Base-by-base conservation (phyloP, 2,113 vertebrate genomes). In the Ramphastos sulfuratus region DNA sequence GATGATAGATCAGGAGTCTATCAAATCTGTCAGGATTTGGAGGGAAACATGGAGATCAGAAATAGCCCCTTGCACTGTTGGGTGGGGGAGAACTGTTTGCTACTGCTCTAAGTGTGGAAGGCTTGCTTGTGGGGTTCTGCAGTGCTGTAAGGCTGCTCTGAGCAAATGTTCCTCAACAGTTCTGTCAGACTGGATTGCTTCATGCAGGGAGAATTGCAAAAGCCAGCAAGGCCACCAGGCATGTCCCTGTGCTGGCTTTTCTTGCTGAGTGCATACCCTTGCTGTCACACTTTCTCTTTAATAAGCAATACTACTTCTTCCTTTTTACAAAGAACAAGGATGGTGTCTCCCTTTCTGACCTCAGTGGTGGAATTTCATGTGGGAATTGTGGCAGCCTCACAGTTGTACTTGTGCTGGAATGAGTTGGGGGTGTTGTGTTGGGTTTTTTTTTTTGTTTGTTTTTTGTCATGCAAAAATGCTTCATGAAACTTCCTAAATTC, bases 161-260 rank as follows among this genome's bases (percentile, higher is more conserved):
- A 75, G 17, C 37, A 56, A 82, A 61, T 5, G 30, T 39, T 74
- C 69, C 35, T 3, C 2, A 71, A 35, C 21, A 46, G 31, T 21
- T 87, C 66, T 93, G 80, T 82, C 77, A 77, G 52, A 12, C 72
- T 63, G 67, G 73, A 82, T 85, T 56, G 28, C 58, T 85, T 10
- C 71, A 1, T 1, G 0, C 61, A 28, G 39, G 69, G 39, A 69
- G 59, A 80, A 30, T 12, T 93, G 31, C 33, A 24, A 46, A 90
- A 73, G 52, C 64, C 54, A 35, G 17, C 46, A 39, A 80, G 75
- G 69, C 64, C 67, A 94, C 27, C 52, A 54, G 56, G 69, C 64
- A 9, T 3, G 3, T 60, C 65, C 48, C 42, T 65, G 60, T 24
- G 9, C 30, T 0, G 1, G 0, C 9, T 67, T 81, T 64, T 56